phyloP scores from a whole-genome alignment of 2,113 vertebrate species.

The Butastur rufipennis region DNA sequence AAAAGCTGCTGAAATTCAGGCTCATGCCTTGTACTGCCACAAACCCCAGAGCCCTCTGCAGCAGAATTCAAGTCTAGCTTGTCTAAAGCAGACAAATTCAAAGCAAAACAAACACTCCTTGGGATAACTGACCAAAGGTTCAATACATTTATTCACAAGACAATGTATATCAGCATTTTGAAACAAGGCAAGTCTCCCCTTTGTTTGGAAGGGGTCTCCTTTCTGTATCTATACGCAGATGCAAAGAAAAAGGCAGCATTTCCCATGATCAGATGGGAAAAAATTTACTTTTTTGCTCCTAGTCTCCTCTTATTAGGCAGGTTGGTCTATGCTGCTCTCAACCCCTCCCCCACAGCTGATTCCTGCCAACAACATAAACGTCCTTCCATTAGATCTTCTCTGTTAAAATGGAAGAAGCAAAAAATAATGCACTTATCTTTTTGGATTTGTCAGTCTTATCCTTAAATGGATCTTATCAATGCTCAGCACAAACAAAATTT shows the following conservation, averaged over 20 bases:
- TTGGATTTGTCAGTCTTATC: slow-evolving; percentile 15
- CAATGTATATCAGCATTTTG: background rate
- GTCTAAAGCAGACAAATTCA: background rate
- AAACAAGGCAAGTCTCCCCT: background rate
- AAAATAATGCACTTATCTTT: slow-evolving; percentile 45
- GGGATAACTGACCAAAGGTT: background rate
- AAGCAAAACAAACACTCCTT: background rate
- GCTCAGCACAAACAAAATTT: slow-evolving; percentile 37
- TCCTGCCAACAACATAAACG: background rate
- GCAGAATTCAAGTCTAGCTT: background rate
- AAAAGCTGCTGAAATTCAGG: background rate
- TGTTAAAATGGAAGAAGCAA: slow-evolving; percentile 15
- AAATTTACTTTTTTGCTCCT: background rate
- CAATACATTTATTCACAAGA: background rate
- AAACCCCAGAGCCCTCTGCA: background rate
- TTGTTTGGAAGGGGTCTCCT: background rate
- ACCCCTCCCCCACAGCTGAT: background rate
- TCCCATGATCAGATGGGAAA: background rate
- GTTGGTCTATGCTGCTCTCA: background rate
- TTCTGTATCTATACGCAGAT: background rate
- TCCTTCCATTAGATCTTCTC: slow-evolving; percentile 10
- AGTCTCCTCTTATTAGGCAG: background rate
- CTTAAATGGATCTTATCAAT: slow-evolving; percentile 40
- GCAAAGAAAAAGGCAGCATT: background rate
- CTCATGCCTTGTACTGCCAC: background rate